Evolutionary conservation across 2,113 vertebrate species (phyloP).

Genomic region (Astatoreochromis straeleni): DNA sequence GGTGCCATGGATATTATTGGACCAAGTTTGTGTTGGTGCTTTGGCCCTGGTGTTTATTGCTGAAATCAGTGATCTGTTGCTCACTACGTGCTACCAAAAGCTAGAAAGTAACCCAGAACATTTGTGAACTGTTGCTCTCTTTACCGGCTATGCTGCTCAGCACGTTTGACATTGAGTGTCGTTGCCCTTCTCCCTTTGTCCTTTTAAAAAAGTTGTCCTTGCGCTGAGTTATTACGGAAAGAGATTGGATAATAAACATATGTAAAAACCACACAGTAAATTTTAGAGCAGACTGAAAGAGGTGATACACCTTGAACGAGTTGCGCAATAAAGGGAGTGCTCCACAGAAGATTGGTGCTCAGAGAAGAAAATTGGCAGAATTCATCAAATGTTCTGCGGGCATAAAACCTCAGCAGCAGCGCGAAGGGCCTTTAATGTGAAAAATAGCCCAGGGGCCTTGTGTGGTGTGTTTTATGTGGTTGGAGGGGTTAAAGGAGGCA

Average conservation of each 20-base stretch:
- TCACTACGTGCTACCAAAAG: background rate
- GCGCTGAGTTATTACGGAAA: background rate
- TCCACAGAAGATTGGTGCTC: slow-evolving; percentile 43
- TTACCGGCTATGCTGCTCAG: background rate
- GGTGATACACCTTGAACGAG: slow-evolving; percentile 20
- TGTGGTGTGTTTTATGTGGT: slow-evolving; percentile 63
- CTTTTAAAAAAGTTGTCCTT: slow-evolving; percentile 12
- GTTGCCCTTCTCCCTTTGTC: background rate
- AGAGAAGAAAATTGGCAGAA: slow-evolving; percentile 62
- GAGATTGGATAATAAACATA: slow-evolving; percentile 43
- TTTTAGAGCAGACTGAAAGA: slow-evolving; percentile 18
- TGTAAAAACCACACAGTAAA: slow-evolving; percentile 34
- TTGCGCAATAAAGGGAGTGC: slow-evolving; percentile 45
- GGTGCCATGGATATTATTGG: background rate
- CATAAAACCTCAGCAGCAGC: slow-evolving; percentile 45
- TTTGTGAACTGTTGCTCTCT: background rate
- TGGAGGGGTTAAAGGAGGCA: slow-evolving; percentile 65
- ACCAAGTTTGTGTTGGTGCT: background rate
- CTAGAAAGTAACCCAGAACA: background rate
- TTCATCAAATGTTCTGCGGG: slow-evolving; percentile 56
- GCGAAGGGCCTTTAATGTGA: slow-evolving; percentile 52
- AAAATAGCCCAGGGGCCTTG: slow-evolving; percentile 55
- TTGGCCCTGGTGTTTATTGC: background rate
- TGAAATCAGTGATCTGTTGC: background rate
- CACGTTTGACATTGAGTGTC: background rate